phyloP scores from a whole-genome alignment of 1,140 invertebrate species.

The Drosophila sp. region DNA sequence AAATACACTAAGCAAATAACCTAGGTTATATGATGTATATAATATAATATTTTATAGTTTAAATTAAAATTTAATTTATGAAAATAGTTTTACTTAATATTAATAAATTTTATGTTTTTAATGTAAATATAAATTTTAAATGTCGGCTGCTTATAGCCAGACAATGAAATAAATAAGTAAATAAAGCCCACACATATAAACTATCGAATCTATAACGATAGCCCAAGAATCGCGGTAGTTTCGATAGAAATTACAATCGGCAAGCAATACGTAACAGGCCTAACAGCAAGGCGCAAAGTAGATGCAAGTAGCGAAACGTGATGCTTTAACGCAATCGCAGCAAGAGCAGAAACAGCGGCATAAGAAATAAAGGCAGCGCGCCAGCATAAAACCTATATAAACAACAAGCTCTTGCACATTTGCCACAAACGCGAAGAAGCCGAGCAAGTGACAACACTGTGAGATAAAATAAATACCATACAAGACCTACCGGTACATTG shows the following conservation, averaged over 20 bases:
- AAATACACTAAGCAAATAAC: no score
- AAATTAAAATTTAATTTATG: not conserved
- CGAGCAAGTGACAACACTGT: constrained; percentile 42
- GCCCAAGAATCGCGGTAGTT: not conserved
- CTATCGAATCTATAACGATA: not conserved
- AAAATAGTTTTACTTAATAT: no score
- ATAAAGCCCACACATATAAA: no score
- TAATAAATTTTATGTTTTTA: no score
- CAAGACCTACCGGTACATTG: constrained; percentile 28
- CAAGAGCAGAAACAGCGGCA: constrained; percentile 11
- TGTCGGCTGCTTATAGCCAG: no score
- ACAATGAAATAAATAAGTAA: not conserved
- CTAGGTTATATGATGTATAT: no score
- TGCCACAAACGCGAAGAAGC: constrained; percentile 40
- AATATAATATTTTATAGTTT: not conserved
- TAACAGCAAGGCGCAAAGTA: constrained; percentile 13
- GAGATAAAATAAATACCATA: constrained; percentile 9
- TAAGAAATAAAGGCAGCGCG: constrained; percentile 30
- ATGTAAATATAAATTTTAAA: no score
- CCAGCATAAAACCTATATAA: constrained; percentile 32
- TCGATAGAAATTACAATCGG: constrained; percentile 35
- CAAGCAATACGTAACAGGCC: constrained; percentile 39
- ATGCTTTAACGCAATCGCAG: constrained; percentile 37
- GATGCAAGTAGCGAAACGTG: constrained; percentile 40
- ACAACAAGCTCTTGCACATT: constrained; percentile 12